Evolutionary conservation across 2,113 vertebrate genomes (phyloP), one percentile per base, ranked within the genome.

Genomic region (Micronycteris hirsuta): DNA sequence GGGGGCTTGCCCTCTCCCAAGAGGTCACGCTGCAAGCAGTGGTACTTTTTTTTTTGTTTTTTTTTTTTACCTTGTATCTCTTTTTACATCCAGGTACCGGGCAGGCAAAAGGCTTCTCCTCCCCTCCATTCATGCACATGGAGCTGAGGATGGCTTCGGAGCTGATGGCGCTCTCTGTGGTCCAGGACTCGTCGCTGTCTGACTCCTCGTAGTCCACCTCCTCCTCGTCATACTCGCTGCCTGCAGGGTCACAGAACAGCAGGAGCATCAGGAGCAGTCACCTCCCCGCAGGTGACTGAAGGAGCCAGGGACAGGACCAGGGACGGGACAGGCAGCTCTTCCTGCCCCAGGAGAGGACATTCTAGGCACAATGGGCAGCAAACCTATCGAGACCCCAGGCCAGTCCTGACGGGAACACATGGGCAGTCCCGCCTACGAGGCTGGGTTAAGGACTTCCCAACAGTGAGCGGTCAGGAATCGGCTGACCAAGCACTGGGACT

Each of bases 121-220:
- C 99, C 17, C 99, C 99, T 96, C 99, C 99, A 6, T 99, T 99
- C 99, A 99, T 99, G 98, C 99, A 99, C 99, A 99, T 99, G 89
- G 99, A 99, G 97, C 99, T 99, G 96, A 99, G 99, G 98, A 99
- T 99, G 97, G 99, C 99, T 98, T 99, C 99, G 0, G 99, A 99
- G 98, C 99, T 99, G 99, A 99, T 99, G 98, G 99, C 99, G 93
- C 99, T 99, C 99, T 99, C 99, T 28, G 99, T 99, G 96, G 99
- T 99, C 99, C 99, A 99, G 63, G 99, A 99, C 97, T 99, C 99
- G 13, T 99, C 99, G 58, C 99, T 99, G 98, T 99, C 99, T 4
- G 99, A 99, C 98, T 99, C 99, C 98, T 99, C 99, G 38, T 99
- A 99, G 97, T 99, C 99, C 86, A 99, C 99, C 91, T 99, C 99